Evolutionary conservation across 2,797 vertebrate species (phyloP), one percentile per base, ranked within the genome.

Genomic region (Kryptolebias ocellatus): DNA sequence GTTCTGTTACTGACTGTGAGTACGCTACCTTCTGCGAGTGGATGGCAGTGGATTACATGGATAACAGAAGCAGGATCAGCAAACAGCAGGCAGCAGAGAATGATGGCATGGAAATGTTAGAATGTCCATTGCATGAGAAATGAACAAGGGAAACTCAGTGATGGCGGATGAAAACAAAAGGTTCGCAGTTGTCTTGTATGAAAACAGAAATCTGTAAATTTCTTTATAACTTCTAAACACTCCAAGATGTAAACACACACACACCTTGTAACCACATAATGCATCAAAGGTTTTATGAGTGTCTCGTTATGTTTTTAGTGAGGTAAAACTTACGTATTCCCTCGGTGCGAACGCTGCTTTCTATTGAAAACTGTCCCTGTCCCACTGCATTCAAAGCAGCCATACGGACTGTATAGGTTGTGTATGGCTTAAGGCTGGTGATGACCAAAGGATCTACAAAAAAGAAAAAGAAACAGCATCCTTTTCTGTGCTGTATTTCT

Each of bases 311-410:
- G 5, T 12, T 29, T 29, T 53, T 49, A 14, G 14, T 14, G 28
- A 18, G 27, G 8, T 14, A 10, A 34, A 53, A 90, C 93, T 89
- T 85, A 95, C 93, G 79, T 64, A 66, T 80, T 56, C 88, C 91
- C 27, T 73, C 50, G 0, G 94, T 94, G 18, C 59, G 83, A 29
- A 93, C n/a, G 0, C 1, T 66, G 2, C 55, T 53, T 52, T 39
- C 31, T 0, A 75, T 73, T 29, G 93, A 94, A 70, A 92, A 93
- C 15, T 54, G 53, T 9, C 93, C 93, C 4, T 56, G 29, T 60
- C 91, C 93, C 3, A 88, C 72, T 8, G 59, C 57, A 47, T 94
- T 95, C 67, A 80, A 4, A 49, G 86, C 88, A 3, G 94, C 93
- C 67, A 94, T 44, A 0, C 89, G 89, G 11, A 94, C 86, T 1